Base-by-base conservation (phyloP, 2,113 vertebrate species). In the Cygnus buccinator region DNA sequence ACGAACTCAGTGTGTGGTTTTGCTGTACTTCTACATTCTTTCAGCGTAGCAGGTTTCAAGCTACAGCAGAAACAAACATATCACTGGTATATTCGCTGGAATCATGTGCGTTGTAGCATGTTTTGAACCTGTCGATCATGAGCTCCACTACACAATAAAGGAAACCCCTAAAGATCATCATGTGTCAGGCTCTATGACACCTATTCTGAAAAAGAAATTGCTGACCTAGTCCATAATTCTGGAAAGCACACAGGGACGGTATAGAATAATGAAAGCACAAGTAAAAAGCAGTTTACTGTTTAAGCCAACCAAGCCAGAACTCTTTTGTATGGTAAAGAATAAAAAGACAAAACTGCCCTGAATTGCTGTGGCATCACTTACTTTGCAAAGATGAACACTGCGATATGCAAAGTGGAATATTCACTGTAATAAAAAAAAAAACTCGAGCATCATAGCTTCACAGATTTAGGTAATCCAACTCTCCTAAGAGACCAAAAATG, bases 181-280 rank as follows among this genome's bases (percentile, higher is more conserved):
- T 83, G 89, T 94, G 85, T 81, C 67, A 73, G 89, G 66, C 81
- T 97, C 89, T 96, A 74, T 35, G 81, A 67, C 82, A 95, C 29
- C 89, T 93, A 29, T 94, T 78, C 89, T 94, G 95, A 52, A 97
- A 97, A 97, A 74, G 76, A 94, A 97, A 96, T 86, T 95, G 96
- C 95, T 96, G 95, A 97, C 90, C 82, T 85, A 84, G 92, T 96
- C 95, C 96, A 94, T 94, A 96, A 97, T 96, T 97, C 90, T 97
- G 84, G 97, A 97, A 95, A 88, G 89, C 55, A 82, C 80, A 68
- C 87, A 90, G 59, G 31, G 54, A 33, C 75, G 80, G 63, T 79
- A 95, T 39, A 94, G 85, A 70, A 96, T 94, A 97, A 95, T 44
- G 83, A 95, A 97, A 95, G 48, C 67, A 71, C 83, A 95, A 93